Conservation (phyloP, 1,140 invertebrate species). For the Mercenaria mercenaria region DNA sequence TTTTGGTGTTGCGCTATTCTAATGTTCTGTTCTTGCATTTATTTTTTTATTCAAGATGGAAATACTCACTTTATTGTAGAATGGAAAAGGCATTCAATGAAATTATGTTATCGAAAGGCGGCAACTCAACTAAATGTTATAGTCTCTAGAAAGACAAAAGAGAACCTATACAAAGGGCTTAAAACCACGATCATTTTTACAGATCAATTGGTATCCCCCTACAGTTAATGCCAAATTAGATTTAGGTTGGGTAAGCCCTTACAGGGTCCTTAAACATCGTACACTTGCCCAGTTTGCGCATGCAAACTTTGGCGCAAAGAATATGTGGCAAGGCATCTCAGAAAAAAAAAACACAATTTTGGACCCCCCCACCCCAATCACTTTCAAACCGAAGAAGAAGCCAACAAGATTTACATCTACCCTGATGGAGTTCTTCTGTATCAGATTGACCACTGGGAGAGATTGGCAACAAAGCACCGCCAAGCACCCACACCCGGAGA, state of each 20-base stretch:
- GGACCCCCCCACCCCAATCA: neutral
- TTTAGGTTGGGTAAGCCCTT: constrained; percentile 7
- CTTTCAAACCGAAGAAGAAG: too few relatives aligned
- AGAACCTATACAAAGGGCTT: neutral
- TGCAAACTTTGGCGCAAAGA: neutral
- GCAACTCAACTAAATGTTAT: too few relatives aligned
- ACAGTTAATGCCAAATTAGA: too few relatives aligned
- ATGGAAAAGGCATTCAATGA: too few relatives aligned
- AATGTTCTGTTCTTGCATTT: too few relatives aligned
- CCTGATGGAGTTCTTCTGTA: neutral
- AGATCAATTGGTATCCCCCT: constrained; percentile 29
- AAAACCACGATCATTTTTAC: neutral
- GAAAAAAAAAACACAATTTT: neutral
- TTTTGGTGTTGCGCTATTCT: too few relatives aligned
- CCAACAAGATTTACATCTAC: too few relatives aligned
- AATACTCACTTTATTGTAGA: too few relatives aligned
- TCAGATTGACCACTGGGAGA: neutral
- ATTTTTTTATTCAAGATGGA: too few relatives aligned
- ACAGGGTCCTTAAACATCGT: neutral
- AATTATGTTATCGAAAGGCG: too few relatives aligned
- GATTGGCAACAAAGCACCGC: neutral
- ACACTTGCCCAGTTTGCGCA: neutral
- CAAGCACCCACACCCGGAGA: neutral
- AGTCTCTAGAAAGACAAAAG: too few relatives aligned
- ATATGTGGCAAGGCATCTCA: too few relatives aligned